Percentiles rank a stretch among this genome's conserved stretches.
phyloP scores from a whole-genome alignment of 2,888 invertebrate genomes.

The Drosophila mercatorum region DNA sequence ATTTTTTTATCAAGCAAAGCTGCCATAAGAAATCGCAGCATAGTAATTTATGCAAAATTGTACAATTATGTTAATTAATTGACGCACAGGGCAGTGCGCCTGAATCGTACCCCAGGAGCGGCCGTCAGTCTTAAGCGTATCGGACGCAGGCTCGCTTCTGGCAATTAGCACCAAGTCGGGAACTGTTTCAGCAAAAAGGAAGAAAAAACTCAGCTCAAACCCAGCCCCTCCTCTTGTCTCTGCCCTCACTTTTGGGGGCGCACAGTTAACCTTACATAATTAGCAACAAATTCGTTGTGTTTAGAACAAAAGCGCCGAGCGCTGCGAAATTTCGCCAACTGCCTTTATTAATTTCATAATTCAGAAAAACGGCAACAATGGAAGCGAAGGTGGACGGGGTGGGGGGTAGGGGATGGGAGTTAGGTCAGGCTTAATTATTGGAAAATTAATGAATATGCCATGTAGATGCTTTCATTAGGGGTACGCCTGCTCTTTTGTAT shows the following conservation, averaged over 20 bases:
- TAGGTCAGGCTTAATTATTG: constrained; percentile 71
- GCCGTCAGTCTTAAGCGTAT: constrained; percentile 20
- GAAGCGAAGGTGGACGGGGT: not conserved
- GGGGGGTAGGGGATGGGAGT: not conserved
- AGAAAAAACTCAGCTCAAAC: not conserved
- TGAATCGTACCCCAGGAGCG: constrained; percentile 5
- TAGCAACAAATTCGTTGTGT: constrained; percentile 76
- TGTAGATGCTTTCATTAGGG: constrained; percentile 65
- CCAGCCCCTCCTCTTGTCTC: not conserved
- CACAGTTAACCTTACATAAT: constrained; percentile 73
- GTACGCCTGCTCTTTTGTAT: constrained; percentile 11
- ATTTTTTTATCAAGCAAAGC: not conserved
- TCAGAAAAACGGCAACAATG: constrained; percentile 56
- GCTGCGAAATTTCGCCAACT: constrained; percentile 61
- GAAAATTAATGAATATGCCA: constrained; percentile 78
- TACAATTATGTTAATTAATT: constrained; percentile 80
- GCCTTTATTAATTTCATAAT: constrained; percentile 80
- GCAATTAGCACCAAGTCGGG: constrained; percentile 70
- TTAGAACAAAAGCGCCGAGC: constrained; percentile 74
- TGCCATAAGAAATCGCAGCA: constrained; percentile 29
- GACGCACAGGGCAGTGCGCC: constrained; percentile 44
- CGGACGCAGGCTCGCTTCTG: constrained; percentile 26
- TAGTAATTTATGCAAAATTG: constrained; percentile 75
- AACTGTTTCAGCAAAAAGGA: constrained; percentile 33
- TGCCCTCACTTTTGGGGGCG: constrained; percentile 30